Conservation (phyloP, 2,888 invertebrate species). For the Caprella mutica region DNA sequence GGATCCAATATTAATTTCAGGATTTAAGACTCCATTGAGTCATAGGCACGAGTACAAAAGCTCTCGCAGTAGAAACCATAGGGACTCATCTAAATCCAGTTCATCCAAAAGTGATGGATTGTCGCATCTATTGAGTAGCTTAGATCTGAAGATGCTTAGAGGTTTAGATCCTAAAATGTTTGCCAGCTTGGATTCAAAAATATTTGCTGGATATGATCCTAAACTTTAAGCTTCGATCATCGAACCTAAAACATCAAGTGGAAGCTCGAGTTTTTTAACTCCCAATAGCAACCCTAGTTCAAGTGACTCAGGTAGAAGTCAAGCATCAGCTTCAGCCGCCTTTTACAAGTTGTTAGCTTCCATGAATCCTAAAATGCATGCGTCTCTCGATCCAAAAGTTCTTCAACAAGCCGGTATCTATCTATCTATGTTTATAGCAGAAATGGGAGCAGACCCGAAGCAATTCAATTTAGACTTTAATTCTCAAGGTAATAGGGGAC, state of each 20-base stretch:
- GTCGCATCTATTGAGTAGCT: slow-evolving; percentile 15
- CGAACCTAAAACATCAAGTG: slow-evolving; percentile 40
- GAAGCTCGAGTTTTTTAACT: no score
- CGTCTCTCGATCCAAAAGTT: slow-evolving; percentile 65
- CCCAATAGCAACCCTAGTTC: slow-evolving; percentile 34
- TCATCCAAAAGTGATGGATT: slow-evolving; percentile 22
- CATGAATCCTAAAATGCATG: slow-evolving; percentile 40
- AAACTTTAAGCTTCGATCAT: slow-evolving; percentile 44
- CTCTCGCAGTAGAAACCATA: slow-evolving; percentile 14
- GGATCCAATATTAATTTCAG: slow-evolving; percentile 25
- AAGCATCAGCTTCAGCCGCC: no score
- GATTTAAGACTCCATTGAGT: slow-evolving; percentile 32
- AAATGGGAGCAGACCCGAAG: slow-evolving; percentile 29
- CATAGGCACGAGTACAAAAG: slow-evolving; percentile 34
- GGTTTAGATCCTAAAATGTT: slow-evolving; percentile 35
- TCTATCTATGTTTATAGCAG: slow-evolving; percentile 16
- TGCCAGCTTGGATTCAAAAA: slow-evolving; percentile 34
- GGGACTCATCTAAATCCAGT: slow-evolving; percentile 12
- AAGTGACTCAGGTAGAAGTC: slow-evolving; percentile 6
- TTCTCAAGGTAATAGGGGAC: slow-evolving; percentile 19
- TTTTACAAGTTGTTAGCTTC: slow-evolving; percentile 11
- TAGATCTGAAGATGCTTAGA: slow-evolving; percentile 32
- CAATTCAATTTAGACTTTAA: slow-evolving; percentile 45
- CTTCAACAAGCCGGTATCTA: slow-evolving; percentile 40
- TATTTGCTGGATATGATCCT: slow-evolving; percentile 60